Evolutionary conservation across 1,140 invertebrate genomes (phyloP).

Genomic region (Trissolcus basalis): DNA sequence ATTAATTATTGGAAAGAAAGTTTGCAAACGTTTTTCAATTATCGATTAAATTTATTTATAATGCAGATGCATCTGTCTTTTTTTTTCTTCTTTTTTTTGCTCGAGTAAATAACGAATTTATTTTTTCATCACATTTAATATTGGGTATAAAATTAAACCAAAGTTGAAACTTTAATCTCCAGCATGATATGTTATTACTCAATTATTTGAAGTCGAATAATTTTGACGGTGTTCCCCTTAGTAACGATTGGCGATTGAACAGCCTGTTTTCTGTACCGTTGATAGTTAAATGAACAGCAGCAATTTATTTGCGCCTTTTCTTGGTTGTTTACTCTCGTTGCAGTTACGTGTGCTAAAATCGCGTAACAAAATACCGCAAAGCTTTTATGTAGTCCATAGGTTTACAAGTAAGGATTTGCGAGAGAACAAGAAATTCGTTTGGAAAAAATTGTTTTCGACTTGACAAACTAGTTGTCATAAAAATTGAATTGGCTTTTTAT

Average conservation of each 20-base stretch:
- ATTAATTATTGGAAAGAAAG: too few species aligned
- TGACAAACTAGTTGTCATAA: constrained; percentile 33
- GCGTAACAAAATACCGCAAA: constrained; percentile 44
- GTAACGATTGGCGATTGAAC: constrained; percentile 23
- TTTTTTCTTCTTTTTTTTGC: too few species aligned
- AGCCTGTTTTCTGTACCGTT: constrained; percentile 32
- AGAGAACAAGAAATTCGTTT: constrained; percentile 25
- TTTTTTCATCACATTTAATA: too few species aligned
- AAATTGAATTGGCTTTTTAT: constrained; percentile 14
- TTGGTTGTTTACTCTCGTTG: constrained; percentile 44
- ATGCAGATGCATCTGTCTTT: too few species aligned
- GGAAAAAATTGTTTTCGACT: constrained; percentile 27
- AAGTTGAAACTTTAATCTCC: too few species aligned
- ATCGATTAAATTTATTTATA: too few species aligned
- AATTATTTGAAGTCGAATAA: too few species aligned
- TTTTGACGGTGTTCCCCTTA: too few species aligned
- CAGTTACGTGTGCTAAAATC: constrained; percentile 35
- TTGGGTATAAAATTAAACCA: too few species aligned
- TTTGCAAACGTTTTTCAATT: too few species aligned
- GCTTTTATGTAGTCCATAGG: constrained; percentile 32
- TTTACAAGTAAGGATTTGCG: constrained; percentile 32
- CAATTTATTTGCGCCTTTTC: constrained; percentile 48
- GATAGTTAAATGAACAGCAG: constrained; percentile 46
- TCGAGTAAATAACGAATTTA: too few species aligned
- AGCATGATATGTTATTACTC: too few species aligned